Percentiles rank a stretch among this genome's conserved stretches.
These are phyloP conservation scores for Argynnis bischoffii DNA, from an alignment of 2,888 invertebrate genomes.

Conservation along the genomic window DNA sequence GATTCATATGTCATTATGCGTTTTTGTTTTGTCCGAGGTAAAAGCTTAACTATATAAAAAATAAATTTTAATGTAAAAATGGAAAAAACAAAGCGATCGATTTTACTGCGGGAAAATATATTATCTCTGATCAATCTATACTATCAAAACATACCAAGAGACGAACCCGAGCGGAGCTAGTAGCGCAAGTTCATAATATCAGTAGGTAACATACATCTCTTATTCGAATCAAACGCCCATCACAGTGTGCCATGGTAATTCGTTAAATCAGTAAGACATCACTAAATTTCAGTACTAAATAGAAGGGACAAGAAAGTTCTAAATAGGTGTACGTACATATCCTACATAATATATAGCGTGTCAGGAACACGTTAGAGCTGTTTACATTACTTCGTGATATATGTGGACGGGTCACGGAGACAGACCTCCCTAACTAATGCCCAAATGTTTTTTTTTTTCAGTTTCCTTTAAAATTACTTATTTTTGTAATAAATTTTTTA, in stretches of 20 bases:
- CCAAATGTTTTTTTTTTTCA: conserved; percentile 3
- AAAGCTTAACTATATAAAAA: too few species aligned
- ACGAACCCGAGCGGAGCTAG: too few species aligned
- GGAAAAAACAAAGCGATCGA: too few species aligned
- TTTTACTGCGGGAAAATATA: too few species aligned
- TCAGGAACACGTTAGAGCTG: conserved; percentile 18
- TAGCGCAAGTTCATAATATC: too few species aligned
- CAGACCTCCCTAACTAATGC: neutral
- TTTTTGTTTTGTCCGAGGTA: too few species aligned
- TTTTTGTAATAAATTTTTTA: neutral
- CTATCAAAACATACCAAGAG: too few species aligned
- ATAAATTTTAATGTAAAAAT: too few species aligned
- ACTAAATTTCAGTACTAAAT: neutral
- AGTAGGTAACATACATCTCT: too few species aligned
- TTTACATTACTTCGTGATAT: conserved; percentile 22
- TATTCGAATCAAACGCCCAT: too few species aligned
- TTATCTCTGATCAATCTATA: too few species aligned
- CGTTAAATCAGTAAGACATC: neutral
- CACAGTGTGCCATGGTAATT: neutral
- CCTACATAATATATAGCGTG: conserved; percentile 9
- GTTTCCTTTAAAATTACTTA: neutral
- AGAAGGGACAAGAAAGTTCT: neutral
- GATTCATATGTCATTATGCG: too few species aligned
- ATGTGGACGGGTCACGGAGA: conserved; percentile 24
- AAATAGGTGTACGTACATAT: conserved; percentile 2